Percentiles rank a stretch among this genome's conserved stretches.
Conservation (phyloP, 2,113 vertebrate genomes). For the Poecile atricapillus region DNA sequence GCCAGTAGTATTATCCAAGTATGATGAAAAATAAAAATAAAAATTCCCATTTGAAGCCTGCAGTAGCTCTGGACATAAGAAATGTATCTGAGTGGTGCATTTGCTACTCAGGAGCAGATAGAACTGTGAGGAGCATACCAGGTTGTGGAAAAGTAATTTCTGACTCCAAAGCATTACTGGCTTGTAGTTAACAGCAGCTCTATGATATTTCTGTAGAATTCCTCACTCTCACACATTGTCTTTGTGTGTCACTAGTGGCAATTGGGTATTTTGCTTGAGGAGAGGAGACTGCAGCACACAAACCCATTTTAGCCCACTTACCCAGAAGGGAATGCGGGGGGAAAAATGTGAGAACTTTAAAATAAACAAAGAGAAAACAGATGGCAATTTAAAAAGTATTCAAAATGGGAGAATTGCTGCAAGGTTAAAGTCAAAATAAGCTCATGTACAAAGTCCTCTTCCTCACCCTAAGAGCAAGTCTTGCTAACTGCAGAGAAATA, state of each 20-base stretch:
- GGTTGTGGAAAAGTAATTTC: neutral
- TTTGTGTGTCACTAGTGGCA: neutral
- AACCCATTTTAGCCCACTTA: neutral
- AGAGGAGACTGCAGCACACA: neutral
- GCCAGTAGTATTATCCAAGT: neutral
- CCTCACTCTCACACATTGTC: neutral
- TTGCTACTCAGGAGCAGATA: neutral
- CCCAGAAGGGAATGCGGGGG: neutral
- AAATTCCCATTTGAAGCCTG: neutral
- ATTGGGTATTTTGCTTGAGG: neutral
- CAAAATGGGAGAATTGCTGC: neutral
- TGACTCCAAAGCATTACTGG: neutral
- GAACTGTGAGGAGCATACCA: neutral
- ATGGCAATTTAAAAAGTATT: neutral
- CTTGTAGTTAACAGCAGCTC: neutral
- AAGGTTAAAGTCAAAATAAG: neutral
- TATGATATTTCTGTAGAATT: neutral
- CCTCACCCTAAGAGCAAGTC: neutral
- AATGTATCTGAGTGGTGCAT: neutral
- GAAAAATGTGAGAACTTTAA: neutral
- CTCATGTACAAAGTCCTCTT: neutral
- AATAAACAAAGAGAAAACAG: neutral
- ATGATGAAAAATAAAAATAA: fast-evolving
- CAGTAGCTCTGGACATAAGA: neutral
- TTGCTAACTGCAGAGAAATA: neutral